Base-by-base conservation (phyloP, 1,140 invertebrate species). In the Euglossa dilemma region DNA sequence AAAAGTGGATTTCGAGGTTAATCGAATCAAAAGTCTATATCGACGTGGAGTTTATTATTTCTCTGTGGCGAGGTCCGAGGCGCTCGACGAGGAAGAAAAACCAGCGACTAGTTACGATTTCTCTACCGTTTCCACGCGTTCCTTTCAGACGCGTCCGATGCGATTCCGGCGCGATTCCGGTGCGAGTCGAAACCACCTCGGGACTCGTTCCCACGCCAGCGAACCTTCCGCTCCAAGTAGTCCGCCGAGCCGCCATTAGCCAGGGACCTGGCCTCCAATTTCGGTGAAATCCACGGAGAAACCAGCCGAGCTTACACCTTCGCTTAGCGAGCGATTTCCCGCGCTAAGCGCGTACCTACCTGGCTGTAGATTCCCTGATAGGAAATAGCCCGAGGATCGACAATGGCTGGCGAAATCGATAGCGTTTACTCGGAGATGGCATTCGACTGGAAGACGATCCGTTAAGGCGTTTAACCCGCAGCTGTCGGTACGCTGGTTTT, bases 141-240 rank as follows among this genome's bases (percentile, higher is more conserved):
- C 25, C 25, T 50, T 56, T 79, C 47, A 50, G 47, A 59, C 28
- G 25, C 23, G 61, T 45, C 23, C 23, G 9, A 23, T 11, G 20
- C 20, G n/a, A n/a, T n/a, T 36, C 36, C 36, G 36, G 4, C 4
- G 36, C 36, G 52, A 56, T 52, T 77, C 50, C 23, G 56, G 23
- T 25, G 18, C 14, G 43, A 75, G 36, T 61, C 54, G 74, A 77
- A 63, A 56, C n/a, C 23, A 61, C 16, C 23, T 16, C 20, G 18
- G 47, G 72, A 43, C 74, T 18, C 50, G 52, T 78, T 78, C 76
- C 64, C 76, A 78, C 50, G 76, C n/a, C n/a, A n/a, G n/a, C 63
- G n/a, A 56, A 56, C 23, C 54, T 69, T 67, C 57, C 43, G 57
- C 6, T 16, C 25, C 47, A 66, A 78, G 63, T 78, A 57, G 63